These are phyloP conservation scores for Cecropterus lyciades DNA, from an alignment of 1,140 invertebrate genomes.

Conservation along the genomic window DNA sequence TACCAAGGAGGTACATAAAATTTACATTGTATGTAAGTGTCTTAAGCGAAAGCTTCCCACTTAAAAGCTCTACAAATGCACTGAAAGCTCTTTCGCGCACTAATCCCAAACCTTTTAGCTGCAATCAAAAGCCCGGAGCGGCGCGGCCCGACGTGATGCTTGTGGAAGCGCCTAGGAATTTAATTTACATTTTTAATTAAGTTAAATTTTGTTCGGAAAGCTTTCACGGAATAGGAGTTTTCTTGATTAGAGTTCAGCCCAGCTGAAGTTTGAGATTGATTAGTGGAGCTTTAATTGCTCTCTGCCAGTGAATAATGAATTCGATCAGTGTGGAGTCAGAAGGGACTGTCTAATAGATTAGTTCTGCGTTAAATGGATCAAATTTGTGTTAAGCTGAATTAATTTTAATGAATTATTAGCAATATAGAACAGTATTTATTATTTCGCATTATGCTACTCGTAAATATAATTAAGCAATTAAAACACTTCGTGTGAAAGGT, in stretches of 20 bases:
- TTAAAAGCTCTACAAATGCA: slow-evolving; percentile 85
- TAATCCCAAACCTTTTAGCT: slow-evolving; percentile 85
- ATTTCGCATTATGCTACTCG: neutral
- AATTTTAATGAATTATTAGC: slow-evolving; percentile 20
- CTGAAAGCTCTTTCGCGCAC: slow-evolving; percentile 84
- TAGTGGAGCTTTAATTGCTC: slow-evolving; percentile 84
- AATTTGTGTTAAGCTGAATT: slow-evolving; percentile 45
- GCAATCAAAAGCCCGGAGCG: slow-evolving; percentile 83
- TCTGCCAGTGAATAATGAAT: slow-evolving; percentile 82
- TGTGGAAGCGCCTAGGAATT: slow-evolving; percentile 83
- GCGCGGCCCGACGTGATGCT: slow-evolving; percentile 74
- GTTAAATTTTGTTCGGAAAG: slow-evolving; percentile 84
- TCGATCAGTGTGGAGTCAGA: slow-evolving; percentile 77
- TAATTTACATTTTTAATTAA: slow-evolving; percentile 85
- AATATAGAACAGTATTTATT: neutral
- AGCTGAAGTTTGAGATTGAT: slow-evolving; percentile 84
- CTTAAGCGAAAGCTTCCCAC: slow-evolving; percentile 84
- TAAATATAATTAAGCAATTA: slow-evolving; percentile 12
- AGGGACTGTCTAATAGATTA: slow-evolving; percentile 72
- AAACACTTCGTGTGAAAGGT: slow-evolving; percentile 28
- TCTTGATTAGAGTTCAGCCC: slow-evolving; percentile 84
- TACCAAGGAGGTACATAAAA: slow-evolving; percentile 73
- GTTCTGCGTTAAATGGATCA: slow-evolving; percentile 61
- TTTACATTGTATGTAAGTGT: slow-evolving; percentile 84
- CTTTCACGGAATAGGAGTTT: slow-evolving; percentile 83